Base-by-base conservation (phyloP, 2,113 vertebrate species). In the Morphnarchus princeps region DNA sequence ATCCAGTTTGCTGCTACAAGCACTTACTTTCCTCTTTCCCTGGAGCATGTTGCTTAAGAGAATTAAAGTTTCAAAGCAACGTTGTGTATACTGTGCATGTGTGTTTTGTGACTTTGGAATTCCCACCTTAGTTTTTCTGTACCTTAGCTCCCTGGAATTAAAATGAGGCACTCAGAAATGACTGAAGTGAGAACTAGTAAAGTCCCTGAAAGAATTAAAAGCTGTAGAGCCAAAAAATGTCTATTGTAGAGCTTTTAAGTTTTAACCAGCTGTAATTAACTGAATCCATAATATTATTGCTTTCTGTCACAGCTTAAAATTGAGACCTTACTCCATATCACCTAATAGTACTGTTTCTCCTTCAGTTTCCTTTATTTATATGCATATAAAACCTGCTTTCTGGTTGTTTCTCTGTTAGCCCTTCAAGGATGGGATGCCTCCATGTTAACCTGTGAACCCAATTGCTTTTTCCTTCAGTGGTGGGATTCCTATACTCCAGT, bases 221-320 rank as follows among this genome's bases (percentile, higher is more conserved):
- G 25, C 52, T 85, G 38, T 72, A 65, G 70, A 77, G 74, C 40
- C 28, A 83, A 82, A 90, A 92, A 69, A 14, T 1, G 5, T 62
- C 45, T 88, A 8, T 83, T 89, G 40, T 93, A 86, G 50, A 92
- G 50, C 88, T 58, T 87, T 93, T 73, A 88, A 73, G 62, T 88
- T 93, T 94, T 90, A 89, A 89, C 71, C 92, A 90, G 58, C 76
- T 95, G 67, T 94, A 90, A 96, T 96, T 92, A 90, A 95, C 65
- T 69, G 72, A 95, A 92, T 96, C 89, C 87, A 55, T 84, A 91
- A 95, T 22, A 54, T 80, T 82, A 83, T 61, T 96, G 69, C 84
- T 89, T 95, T 96, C 73, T 93, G 73, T 90, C 66, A 76, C 57
- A 82, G 84, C 36, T 94, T 91, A 85, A 93, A 89, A 87, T 93